Evolutionary conservation across 1,140 invertebrate genomes (phyloP), one percentile per base, ranked within the genome.

Genomic region (Agrypnia vestita): DNA sequence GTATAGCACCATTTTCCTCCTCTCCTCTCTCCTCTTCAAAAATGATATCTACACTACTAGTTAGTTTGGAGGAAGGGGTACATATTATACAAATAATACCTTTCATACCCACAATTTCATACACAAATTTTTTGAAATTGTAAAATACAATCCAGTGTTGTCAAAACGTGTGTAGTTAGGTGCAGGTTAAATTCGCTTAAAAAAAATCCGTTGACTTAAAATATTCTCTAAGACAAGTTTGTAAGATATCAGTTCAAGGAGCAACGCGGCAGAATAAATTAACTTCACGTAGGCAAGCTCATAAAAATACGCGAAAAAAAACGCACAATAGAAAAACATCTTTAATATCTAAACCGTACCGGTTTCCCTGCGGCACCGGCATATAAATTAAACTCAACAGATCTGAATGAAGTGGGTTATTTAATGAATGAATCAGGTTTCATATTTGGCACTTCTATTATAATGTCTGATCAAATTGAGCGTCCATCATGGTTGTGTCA

Each of bases 341-440:
- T 21, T 59, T 59, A 19, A 19, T 59, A 59, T 59, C 55, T 59
- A 15, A 12, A 59, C 25, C 61, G 35, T 62, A 62, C 61, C 61
- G 61, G 61, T 62, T 59, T 59, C 21, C 55, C 55, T 59, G 15
- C 17, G 55, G 55, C 55, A 59, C 13, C n/a, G 21, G 19, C 19
- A 13, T 13, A 10, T 62, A 62, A 62, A 43, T 62, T 62, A 62
- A 62, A 43, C 19, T 19, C 61, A 62, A 25, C 61, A 11, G 19
- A 62, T 7, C 19, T 62, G 61, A 62, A 62, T 62, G 61, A 62
- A 62, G 25, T 21, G 25, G 61, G 25, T 62, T 35, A 62, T 62
- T 62, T 62, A 35, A 62, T 62, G 61, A 62, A 62, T 62, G 61
- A 62, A 62, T 62, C 61, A 43, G n/a, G 61, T 35, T 62, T 62